Percentiles rank a stretch among this genome's conserved stretches.
Conservation (phyloP, 2,888 invertebrate species). For the Philonicus albiceps region DNA sequence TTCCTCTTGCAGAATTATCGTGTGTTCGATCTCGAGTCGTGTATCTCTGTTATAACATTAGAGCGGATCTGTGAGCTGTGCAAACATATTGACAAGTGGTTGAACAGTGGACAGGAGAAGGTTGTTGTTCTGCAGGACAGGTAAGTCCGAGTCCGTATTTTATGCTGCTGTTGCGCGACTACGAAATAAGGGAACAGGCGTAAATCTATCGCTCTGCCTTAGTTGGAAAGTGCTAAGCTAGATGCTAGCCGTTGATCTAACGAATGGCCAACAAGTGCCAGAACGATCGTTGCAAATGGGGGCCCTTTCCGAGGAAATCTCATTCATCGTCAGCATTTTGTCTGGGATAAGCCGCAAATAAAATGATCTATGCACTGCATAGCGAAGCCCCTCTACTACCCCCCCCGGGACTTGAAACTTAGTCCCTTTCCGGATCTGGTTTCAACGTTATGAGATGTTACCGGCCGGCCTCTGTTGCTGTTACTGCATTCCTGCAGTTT, state of each 20-base stretch:
- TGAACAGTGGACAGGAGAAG: conserved; percentile 81
- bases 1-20: conserved; percentile 52
- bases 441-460: neutral
- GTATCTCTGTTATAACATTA: conserved; percentile 67
- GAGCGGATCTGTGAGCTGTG: conserved; percentile 90
- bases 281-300: neutral
- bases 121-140: conserved; percentile 89
- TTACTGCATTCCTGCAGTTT: neutral
- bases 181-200: neutral
- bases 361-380: neutral
- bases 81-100: conserved; percentile 93
- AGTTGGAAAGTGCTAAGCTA: neutral
- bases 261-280: neutral
- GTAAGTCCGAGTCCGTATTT: conserved; percentile 62
- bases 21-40: conserved; percentile 54
- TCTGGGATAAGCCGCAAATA: neutral
- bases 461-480: neutral
- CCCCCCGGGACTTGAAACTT: neutral
- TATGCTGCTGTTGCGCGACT: neutral
- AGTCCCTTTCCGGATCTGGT: neutral
- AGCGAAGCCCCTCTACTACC: neutral
- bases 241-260: neutral
- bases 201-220: neutral
- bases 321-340: neutral
- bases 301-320: neutral